Evolutionary conservation across 1,140 invertebrate species (phyloP), one percentile per base, ranked within the genome.

Genomic region (Watersipora subatra): DNA sequence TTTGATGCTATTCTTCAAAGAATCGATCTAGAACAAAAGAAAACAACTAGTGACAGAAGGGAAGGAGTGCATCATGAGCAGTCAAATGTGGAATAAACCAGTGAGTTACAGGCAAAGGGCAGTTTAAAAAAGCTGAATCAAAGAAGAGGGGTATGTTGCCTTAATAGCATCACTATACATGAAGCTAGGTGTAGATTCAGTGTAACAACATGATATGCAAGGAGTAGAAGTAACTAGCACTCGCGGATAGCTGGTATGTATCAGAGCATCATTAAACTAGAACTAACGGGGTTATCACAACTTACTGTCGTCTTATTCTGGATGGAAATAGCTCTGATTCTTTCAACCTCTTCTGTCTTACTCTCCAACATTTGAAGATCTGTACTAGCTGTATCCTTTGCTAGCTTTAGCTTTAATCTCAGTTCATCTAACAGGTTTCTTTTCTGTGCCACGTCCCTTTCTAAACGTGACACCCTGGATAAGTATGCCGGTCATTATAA

Each of bases 371-470:
- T 67, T 57, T 72, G 69, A 28, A 70, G 71, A 57, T 78, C 75
- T 12, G 69, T 65, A 64, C 77, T 75, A n/a, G 70, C 72, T 64
- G 67, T 70, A 15, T 76, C 73, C 27, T 76, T 71, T n/a, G 71
- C 70, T 27, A 70, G 67, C 67, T 73, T 75, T 57, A 78, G 63
- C 28, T 75, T 75, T 30, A 70, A 64, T 62, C 73, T 71, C 66
- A 75, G 72, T 63, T 76, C 76, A 63, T 79, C 77, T 27, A 79
- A 34, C 28, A 79, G 66, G 22, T 68, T 72, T 25, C 76, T 68
- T 67, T 79, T 79, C 69, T 79, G 77, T 29, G 64, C 72, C 28
- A 70, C 72, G 67, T 79, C 77, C 64, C 77, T 66, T 64, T 79
- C 77, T 34, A 76, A 34, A 20, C 75, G 70, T 28, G 70, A 74